Conservation (phyloP, 2,113 vertebrate genomes). For the Sander vitreus region DNA sequence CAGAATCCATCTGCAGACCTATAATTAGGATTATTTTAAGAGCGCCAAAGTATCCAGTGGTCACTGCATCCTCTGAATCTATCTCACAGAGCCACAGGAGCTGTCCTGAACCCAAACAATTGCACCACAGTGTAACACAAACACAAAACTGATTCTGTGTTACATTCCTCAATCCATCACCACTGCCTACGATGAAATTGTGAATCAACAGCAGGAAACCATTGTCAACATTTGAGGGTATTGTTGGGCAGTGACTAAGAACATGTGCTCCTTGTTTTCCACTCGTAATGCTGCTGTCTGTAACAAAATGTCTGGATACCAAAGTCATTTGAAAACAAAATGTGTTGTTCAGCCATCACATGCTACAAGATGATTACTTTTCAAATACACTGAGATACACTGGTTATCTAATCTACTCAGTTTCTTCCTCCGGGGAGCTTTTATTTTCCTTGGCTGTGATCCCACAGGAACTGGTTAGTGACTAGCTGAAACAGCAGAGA, state of each 20-base stretch:
- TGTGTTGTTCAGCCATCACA: constrained; percentile 29
- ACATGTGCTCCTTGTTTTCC: constrained; percentile 58
- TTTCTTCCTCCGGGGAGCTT: constrained; percentile 71
- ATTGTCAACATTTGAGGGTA: constrained; percentile 54
- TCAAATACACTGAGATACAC: constrained; percentile 25
- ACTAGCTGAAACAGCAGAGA: constrained; percentile 47
- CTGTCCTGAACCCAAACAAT: constrained; percentile 76
- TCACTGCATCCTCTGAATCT: constrained; percentile 75
- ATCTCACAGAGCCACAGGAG: constrained; percentile 73
- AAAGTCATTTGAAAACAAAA: constrained; percentile 40
- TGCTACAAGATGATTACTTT: constrained; percentile 28
- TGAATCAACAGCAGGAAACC: constrained; percentile 68
- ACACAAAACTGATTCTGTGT: constrained; percentile 67
- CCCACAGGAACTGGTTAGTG: constrained; percentile 37
- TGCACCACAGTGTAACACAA: constrained; percentile 66
- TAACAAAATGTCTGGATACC: constrained; percentile 37
- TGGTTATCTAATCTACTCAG: constrained; percentile 75
- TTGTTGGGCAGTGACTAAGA: constrained; percentile 45
- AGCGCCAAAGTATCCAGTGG: constrained; percentile 74
- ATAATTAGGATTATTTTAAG: constrained; percentile 86
- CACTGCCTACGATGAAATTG: constrained; percentile 47
- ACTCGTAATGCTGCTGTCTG: constrained; percentile 40
- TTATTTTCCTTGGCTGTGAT: constrained; percentile 56
- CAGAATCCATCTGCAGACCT: constrained; percentile 75
- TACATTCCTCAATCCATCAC: constrained; percentile 64